Conservation (phyloP, 2,113 vertebrate species). For the Ctenodactylus gundi region DNA sequence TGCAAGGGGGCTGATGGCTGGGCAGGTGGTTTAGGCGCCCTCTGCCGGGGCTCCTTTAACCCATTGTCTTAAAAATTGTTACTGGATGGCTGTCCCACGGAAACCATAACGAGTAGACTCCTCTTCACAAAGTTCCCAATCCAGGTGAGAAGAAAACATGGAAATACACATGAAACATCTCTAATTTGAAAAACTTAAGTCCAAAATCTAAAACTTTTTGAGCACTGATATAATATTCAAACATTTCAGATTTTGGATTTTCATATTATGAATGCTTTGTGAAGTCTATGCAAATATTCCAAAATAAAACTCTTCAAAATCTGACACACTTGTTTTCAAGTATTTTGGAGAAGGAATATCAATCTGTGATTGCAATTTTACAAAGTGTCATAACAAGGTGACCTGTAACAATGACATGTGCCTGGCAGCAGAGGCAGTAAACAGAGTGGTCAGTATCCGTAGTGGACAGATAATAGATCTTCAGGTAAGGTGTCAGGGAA, state of each 20-base stretch:
- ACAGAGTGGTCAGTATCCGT: not conserved
- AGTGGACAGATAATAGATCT: not conserved
- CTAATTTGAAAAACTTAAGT: too few species aligned
- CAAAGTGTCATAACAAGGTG: not conserved
- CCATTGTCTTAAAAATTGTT: not conserved
- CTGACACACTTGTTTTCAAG: not conserved
- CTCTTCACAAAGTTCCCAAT: conserved; percentile 24
- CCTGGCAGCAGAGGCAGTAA: not conserved
- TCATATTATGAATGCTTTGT: not conserved
- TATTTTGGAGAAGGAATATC: not conserved
- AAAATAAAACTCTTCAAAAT: not conserved
- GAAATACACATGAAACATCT: not conserved
- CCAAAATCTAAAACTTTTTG: too few species aligned
- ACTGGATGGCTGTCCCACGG: not conserved
- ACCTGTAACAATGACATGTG: not conserved
- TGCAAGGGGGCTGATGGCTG: not conserved
- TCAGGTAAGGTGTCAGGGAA: not conserved
- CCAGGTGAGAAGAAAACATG: not conserved
- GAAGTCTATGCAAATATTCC: not conserved
- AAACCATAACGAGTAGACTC: conserved; percentile 39
- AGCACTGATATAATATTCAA: too few species aligned
- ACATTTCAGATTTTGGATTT: not conserved
- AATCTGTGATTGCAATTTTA: not conserved
- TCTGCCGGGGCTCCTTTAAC: conserved; percentile 33
- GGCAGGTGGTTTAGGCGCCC: not conserved